Conservation (phyloP, 2,113 vertebrate species). For the Pluvialis apricaria region DNA sequence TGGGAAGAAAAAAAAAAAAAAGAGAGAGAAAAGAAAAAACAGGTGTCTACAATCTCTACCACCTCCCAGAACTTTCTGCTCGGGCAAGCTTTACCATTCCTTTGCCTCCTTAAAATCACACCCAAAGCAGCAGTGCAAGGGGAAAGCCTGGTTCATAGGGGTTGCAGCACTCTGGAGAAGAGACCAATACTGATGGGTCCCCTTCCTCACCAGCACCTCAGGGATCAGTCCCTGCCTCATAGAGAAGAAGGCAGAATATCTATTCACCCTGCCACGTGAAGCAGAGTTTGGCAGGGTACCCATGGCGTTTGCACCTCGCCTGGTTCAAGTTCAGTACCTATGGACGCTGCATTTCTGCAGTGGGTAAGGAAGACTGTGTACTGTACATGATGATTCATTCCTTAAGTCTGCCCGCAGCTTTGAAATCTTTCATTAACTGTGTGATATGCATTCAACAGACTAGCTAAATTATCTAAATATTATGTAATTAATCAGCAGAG, state of each 20-base stretch:
- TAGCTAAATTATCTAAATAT: constrained; percentile 9
- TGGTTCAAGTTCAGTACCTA: background rate
- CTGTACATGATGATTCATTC: background rate
- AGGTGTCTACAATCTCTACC: background rate
- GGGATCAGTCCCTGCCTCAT: background rate
- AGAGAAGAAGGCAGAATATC: background rate
- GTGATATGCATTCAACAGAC: background rate
- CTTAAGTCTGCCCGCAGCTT: background rate
- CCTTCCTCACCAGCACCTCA: background rate
- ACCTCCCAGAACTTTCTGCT: background rate
- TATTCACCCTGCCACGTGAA: background rate
- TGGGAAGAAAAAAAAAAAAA: background rate
- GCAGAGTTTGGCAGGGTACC: background rate
- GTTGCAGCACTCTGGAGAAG: background rate
- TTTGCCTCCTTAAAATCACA: background rate
- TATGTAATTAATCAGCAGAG: constrained; percentile 17
- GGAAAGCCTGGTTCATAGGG: background rate
- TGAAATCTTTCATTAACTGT: constrained; percentile 11
- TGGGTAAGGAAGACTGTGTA: background rate
- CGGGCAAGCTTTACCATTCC: background rate
- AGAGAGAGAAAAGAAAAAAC: background rate
- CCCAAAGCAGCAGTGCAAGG: background rate
- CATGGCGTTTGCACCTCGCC: background rate
- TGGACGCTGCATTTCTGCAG: background rate
- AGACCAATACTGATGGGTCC: background rate